phyloP scores from a whole-genome alignment of 2,113 vertebrate species.

The Ciconia stormi region DNA sequence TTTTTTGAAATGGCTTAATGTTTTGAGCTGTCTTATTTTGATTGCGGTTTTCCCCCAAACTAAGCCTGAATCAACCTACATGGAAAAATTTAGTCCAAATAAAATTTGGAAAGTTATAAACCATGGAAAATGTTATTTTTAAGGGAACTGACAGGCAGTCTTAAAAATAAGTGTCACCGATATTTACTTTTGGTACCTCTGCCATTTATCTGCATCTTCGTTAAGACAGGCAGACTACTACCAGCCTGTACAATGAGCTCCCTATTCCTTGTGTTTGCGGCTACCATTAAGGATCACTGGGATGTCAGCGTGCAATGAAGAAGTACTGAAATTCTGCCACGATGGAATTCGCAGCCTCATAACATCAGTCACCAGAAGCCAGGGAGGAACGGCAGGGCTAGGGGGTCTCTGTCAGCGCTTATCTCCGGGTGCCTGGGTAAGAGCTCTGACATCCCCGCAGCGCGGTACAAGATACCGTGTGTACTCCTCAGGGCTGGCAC shows the following conservation, averaged over 20 bases:
- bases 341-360: neutral
- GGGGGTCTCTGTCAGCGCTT: neutral
- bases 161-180: neutral
- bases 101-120: neutral
- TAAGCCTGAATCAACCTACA: neutral
- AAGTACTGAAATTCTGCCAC: neutral
- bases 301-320: neutral
- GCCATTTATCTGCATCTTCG: neutral
- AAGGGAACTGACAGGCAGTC: neutral
- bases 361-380: neutral
- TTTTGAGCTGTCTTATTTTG: neutral
- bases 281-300: neutral
- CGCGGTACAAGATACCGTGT: neutral
- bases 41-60: neutral
- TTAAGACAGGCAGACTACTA: neutral
- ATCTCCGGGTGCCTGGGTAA: neutral
- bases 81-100: neutral
- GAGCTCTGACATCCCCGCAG: neutral
- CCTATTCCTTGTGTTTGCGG: neutral
- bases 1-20: neutral
- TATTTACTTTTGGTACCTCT: neutral
- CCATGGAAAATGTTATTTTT: neutral
- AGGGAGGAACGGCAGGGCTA: neutral
- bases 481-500: neutral
- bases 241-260: neutral